Base-by-base conservation (phyloP, 2,113 vertebrate species). In the Barnardius zonarius region DNA sequence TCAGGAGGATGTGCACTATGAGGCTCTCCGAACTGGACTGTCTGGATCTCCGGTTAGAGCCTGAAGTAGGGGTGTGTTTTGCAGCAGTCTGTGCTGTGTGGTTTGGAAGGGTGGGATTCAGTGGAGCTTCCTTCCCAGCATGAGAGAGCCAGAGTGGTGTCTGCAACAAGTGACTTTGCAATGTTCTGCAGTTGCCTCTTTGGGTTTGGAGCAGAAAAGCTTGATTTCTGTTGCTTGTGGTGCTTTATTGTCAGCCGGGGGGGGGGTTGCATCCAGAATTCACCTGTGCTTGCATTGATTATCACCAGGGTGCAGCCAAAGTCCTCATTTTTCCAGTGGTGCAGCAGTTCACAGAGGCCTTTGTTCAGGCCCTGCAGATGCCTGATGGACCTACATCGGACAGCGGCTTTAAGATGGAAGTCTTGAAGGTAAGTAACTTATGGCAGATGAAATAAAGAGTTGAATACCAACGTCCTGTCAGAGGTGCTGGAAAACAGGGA, bases 361-460 rank as follows among this genome's bases (percentile, higher is more conserved):
- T 99, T 95, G 98, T 99, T 67, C 99, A 99, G 96, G 99, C 99
- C 17, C 97, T 99, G 59, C 99, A 99, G 95, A 99, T 99, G 97
- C 99, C 99, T 14, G 99, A 99, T 35, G 99, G 99, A 41, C 98
- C 98, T 25, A 98, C 99, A 3, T 99, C 99, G 6, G 99, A 99
- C 94, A 99, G 99, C 0, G 99, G 99, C 8, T 98, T 99, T 55
- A 99, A 99, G 97, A 99, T 99, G 99, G 99, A 99, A 57, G 99
- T 99, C 57, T 97, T 99, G 52, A 99, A 99, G 98, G 99, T 99
- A 85, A 96, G 94, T 52, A 17, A 16, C 57, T 61, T 20, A 3
- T n/a, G 22, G 18, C 27, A 84, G 73, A 8, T 62, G 20, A 79
- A 13, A 22, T 51, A 44, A 41, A n/a, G 28, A 44, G 25, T 10